These are phyloP conservation scores for Psophia crepitans DNA, from an alignment of 2,113 vertebrate genomes.

Conservation along the genomic window DNA sequence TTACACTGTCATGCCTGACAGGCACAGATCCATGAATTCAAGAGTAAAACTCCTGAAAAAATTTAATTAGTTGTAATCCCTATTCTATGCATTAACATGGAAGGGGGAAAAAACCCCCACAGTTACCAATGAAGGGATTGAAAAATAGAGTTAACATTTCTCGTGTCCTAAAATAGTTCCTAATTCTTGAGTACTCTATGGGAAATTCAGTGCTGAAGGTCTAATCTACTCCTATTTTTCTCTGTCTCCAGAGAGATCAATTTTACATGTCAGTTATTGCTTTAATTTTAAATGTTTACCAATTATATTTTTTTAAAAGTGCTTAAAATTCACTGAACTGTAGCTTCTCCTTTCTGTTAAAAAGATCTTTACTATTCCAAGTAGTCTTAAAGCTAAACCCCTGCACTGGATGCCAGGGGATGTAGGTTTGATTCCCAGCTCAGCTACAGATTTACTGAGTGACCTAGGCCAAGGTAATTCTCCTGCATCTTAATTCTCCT, in stretches of 20 bases:
- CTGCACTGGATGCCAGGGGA: neutral
- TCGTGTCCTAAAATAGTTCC: neutral
- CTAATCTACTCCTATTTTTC: neutral
- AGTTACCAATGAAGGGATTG: neutral
- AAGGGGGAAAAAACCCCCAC: neutral
- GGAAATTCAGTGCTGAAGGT: neutral
- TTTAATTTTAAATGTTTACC: neutral
- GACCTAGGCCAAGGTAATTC: constrained; percentile 3
- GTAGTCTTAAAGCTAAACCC: neutral
- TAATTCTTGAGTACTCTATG: neutral
- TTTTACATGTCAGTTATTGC: neutral
- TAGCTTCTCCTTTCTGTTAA: neutral
- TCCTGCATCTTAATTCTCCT: neutral
- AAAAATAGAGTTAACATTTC: neutral
- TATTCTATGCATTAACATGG: neutral
- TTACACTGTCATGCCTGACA: neutral
- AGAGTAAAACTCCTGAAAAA: neutral
- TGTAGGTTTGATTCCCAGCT: neutral
- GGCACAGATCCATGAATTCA: neutral
- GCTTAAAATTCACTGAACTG: neutral
- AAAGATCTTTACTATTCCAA: neutral
- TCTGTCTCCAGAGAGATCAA: neutral
- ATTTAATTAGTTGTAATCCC: neutral
- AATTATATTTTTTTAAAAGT: accelerated
- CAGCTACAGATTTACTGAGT: constrained; percentile 9